Evolutionary conservation across 1,140 invertebrate species (phyloP), one percentile per base, ranked within the genome.

Genomic region (Mylabris phalerata): DNA sequence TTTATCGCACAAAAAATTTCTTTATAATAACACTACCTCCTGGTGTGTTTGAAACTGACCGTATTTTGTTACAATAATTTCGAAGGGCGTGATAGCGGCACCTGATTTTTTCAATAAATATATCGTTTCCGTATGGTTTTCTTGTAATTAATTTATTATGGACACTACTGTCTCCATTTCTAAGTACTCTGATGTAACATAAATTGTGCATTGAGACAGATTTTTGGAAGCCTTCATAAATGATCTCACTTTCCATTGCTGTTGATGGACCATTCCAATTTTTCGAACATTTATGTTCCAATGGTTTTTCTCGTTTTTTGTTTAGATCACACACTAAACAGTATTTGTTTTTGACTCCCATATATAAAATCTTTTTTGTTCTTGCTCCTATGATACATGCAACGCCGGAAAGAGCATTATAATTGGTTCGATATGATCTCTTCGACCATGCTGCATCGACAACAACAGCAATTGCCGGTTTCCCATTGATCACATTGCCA

Each of bases 151-250:
- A 38, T 60, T 62, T 64, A 39, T 62, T 60, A 59, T 67, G 66
- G 1, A 73, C 69, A 48, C 66, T 72, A 9, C 67, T 67, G 56
- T 77, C 75, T 9, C 73, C 75, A 63, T 75, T 74, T 4, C 9
- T 40, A 6, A 51, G 43, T 41, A 51, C 6, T 41, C 39, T 51
- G 2, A 19, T 24, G 13, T 51, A 51, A 19, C 32, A 4, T n/a
- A 51, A 19, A 7, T 13, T 13, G 25, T 51, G 39, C 49, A 41
- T 51, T 24, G 6, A 10, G 3, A 43, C 6, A 40, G n/a, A 41
- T 41, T 51, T 41, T 39, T 19, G 9, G 7, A 51, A 51, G 5
- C 49, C 49, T 41, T 51, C 49, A 11, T 24, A 39, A 7, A 51
- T 51, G 5, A 51, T 25, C 3, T 51, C 49, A 11, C 26, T 9